Conservation (phyloP, 2,888 invertebrate genomes). For the Nezara viridula region DNA sequence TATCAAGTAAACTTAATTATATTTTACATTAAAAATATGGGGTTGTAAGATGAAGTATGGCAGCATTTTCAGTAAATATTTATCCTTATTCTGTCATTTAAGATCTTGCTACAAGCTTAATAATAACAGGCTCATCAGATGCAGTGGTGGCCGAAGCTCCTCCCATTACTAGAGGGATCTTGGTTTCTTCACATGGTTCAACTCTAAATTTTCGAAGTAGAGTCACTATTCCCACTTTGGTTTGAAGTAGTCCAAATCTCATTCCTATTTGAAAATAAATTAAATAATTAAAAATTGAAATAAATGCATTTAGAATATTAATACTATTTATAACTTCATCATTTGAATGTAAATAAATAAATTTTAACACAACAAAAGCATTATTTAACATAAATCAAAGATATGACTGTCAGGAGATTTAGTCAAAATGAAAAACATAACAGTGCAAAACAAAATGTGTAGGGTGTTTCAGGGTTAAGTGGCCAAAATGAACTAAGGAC, state of each 20-base stretch:
- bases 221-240: constrained; percentile 62
- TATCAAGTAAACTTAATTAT: neutral
- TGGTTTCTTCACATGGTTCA: constrained; percentile 5
- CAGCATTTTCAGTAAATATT: neutral
- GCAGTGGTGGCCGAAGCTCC: constrained; percentile 12
- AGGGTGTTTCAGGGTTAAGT: too few relatives aligned
- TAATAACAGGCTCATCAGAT: constrained; percentile 31
- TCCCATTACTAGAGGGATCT: constrained; percentile 39
- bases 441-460: neutral
- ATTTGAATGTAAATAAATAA: neutral
- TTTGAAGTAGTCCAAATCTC: constrained; percentile 63
- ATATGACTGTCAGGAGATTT: neutral
- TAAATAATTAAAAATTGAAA: neutral
- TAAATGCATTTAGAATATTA: neutral
- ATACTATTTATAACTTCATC: too few relatives aligned
- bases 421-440: neutral
- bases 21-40: neutral
- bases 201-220: constrained; percentile 58
- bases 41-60: too few relatives aligned
- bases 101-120: constrained; percentile 51
- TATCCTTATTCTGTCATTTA: neutral
- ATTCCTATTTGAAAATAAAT: constrained; percentile 59
- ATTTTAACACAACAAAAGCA: neutral
- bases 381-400: neutral
- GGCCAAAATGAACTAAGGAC: too few relatives aligned